These are phyloP conservation scores for Thaumatotibia leucotreta DNA, from an alignment of 1,140 invertebrate genomes.

Conservation along the genomic window DNA sequence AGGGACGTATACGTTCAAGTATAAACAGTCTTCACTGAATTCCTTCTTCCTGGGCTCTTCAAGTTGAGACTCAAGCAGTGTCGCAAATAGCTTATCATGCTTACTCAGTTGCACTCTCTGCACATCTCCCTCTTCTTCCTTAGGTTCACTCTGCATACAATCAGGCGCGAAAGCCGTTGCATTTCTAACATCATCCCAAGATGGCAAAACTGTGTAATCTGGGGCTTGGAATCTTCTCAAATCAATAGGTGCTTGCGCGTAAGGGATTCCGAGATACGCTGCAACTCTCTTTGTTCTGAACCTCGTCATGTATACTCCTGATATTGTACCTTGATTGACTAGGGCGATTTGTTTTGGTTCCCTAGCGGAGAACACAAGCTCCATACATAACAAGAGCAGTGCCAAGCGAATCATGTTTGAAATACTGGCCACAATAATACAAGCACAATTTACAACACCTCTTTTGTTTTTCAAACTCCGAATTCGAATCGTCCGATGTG, in stretches of 20 bases:
- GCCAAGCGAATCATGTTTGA: slow-evolving; percentile 46
- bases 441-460: not conserved
- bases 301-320: slow-evolving; percentile 81
- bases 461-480: slow-evolving; percentile 20
- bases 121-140: slow-evolving; percentile 42
- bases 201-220: slow-evolving; percentile 79
- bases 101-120: slow-evolving; percentile 65
- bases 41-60: slow-evolving; percentile 68
- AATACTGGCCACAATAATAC: slow-evolving; percentile 8
- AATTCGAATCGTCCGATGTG: not conserved
- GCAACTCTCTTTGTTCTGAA: slow-evolving; percentile 81
- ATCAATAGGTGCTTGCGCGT: slow-evolving; percentile 82
- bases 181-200: slow-evolving; percentile 83
- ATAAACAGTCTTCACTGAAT: slow-evolving; percentile 86
- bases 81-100: slow-evolving; percentile 73
- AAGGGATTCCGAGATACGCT: slow-evolving; percentile 86
- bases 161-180: slow-evolving; percentile 81
- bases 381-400: slow-evolving; percentile 39
- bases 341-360: slow-evolving; percentile 79
- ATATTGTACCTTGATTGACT: slow-evolving; percentile 79
- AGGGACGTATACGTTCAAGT: slow-evolving; percentile 87
- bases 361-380: slow-evolving; percentile 53
- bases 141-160: slow-evolving; percentile 80
- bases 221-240: slow-evolving; percentile 80
- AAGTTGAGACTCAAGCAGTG: slow-evolving; percentile 63